Percentiles rank a stretch among this genome's conserved stretches.
These are phyloP conservation scores for Astyanax mexicanus DNA, from an alignment of 2,797 vertebrate genomes.

Conservation along the genomic window DNA sequence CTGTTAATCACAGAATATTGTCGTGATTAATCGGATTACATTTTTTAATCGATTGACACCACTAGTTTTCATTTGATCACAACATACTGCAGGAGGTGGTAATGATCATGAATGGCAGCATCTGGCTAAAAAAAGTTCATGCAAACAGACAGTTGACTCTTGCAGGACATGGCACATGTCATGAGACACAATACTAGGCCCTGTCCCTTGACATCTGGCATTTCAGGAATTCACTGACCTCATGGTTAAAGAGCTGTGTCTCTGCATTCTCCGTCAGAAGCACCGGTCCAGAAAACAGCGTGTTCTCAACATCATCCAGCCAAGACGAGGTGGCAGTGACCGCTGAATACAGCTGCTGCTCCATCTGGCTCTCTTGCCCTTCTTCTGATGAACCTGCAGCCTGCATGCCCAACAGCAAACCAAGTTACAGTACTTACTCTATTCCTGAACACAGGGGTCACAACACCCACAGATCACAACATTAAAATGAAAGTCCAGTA, in stretches of 20 bases:
- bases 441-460: not conserved
- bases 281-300: conserved; percentile 84
- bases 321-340: conserved; percentile 88
- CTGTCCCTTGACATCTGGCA: no score
- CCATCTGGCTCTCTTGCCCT: conserved; percentile 77
- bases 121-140: no score
- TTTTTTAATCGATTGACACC: no score
- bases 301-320: conserved; percentile 91
- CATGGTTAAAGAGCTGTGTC: conserved; percentile 85
- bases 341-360: conserved; percentile 89
- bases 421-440: not conserved
- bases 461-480: not conserved
- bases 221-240: conserved; percentile 79
- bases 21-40: no score
- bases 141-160: no score
- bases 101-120: no score
- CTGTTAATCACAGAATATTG: no score
- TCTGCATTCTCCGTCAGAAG: conserved; percentile 88
- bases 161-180: no score
- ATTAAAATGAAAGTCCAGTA: not conserved
- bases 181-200: no score
- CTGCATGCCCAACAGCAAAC: conserved; percentile 5
- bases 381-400: conserved; percentile 67
- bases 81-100: no score
- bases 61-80: no score